A percentile compares a stretch with the other conserved stretches of the same genome.
Conservation (phyloP, 2,113 vertebrate species). For the Setophaga coronata region DNA sequence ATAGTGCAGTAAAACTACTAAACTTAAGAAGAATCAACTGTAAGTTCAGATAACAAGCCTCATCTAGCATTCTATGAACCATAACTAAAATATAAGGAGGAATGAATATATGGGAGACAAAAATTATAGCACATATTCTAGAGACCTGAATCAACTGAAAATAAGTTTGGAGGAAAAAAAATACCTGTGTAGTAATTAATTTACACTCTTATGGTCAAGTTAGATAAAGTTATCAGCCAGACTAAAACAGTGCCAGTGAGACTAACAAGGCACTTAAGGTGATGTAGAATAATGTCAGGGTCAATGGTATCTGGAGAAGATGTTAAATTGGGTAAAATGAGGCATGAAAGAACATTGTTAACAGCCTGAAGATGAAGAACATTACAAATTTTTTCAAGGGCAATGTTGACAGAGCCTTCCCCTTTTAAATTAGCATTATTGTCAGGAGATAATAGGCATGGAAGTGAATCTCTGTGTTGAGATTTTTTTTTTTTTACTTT, state of each 20-base stretch:
- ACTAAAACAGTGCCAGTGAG: not conserved
- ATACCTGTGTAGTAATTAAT: not conserved
- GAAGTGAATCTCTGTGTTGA: not conserved
- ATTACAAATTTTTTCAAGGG: conserved; percentile 1
- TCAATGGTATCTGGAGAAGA: conserved; percentile 21
- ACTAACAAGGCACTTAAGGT: not conserved
- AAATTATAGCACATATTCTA: not conserved
- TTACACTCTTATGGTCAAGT: not conserved
- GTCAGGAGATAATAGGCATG: not conserved
- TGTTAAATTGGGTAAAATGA: conserved; percentile 58
- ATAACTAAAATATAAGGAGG: not conserved
- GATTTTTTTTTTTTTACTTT: not conserved
- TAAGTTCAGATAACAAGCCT: not conserved
- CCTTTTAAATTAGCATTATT: not conserved
- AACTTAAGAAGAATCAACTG: not conserved
- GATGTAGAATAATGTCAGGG: conserved; percentile 29
- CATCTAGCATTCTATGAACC: not conserved
- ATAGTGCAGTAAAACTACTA: not conserved
- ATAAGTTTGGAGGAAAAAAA: not conserved
- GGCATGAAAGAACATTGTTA: conserved; percentile 49
- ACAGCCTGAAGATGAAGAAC: conserved; percentile 26
- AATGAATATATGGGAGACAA: not conserved
- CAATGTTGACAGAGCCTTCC: not conserved
- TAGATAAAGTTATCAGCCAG: not conserved
- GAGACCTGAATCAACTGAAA: not conserved